phyloP scores from a whole-genome alignment of 2,113 vertebrate genomes.

The Zeus faber region DNA sequence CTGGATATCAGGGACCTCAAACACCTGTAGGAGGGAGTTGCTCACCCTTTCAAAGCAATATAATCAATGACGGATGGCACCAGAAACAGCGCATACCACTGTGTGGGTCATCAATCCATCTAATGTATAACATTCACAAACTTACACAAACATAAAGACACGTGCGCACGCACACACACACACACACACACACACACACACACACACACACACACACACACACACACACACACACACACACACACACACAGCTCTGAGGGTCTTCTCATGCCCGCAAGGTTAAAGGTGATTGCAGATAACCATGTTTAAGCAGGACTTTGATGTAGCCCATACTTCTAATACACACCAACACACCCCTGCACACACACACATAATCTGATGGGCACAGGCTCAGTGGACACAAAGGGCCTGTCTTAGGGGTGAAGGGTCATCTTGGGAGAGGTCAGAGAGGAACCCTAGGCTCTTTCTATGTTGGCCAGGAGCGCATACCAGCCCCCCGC shows the following conservation, averaged over 20 bases:
- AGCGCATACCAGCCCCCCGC: constrained; percentile 53
- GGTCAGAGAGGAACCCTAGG: constrained; percentile 69
- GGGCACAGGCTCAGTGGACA: constrained; percentile 48
- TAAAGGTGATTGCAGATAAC: constrained; percentile 79
- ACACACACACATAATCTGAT: constrained; percentile 28
- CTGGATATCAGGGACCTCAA: too few relatives aligned
- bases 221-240: constrained; percentile 16
- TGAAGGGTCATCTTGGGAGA: constrained; percentile 62
- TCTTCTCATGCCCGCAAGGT: constrained; percentile 63
- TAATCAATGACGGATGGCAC: too few relatives aligned
- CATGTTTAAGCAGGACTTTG: constrained; percentile 82
- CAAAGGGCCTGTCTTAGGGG: constrained; percentile 66
- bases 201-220: too few relatives aligned
- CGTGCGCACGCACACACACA: too few relatives aligned
- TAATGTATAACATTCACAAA: constrained; percentile 41
- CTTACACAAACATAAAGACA: too few relatives aligned
- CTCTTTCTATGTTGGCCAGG: constrained; percentile 52
- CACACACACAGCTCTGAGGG: constrained; percentile 38
- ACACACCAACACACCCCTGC: constrained; percentile 21
- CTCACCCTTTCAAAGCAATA: too few relatives aligned
- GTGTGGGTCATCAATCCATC: too few relatives aligned
- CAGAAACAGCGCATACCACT: too few relatives aligned
- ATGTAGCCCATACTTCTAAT: constrained; percentile 67
- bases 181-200: too few relatives aligned
- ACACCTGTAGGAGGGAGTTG: too few relatives aligned